A percentile compares a stretch with the other conserved stretches of the same genome.
These are phyloP conservation scores for Drosophila putrida DNA, from an alignment of 2,888 invertebrate genomes.

Conservation along the genomic window DNA sequence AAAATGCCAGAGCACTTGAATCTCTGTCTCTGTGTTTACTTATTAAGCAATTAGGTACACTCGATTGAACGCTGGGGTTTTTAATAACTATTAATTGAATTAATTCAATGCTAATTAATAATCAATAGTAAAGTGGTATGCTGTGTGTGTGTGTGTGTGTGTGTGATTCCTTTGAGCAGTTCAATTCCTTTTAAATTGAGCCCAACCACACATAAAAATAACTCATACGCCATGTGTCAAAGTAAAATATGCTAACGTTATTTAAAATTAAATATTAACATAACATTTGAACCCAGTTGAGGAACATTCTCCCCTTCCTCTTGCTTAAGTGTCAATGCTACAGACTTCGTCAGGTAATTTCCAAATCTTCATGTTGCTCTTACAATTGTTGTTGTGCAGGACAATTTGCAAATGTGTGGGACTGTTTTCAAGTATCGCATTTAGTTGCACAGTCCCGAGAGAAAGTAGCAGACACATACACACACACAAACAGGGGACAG, in stretches of 20 bases:
- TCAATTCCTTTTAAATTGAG: neutral
- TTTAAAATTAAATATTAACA: slow-evolving; percentile 64
- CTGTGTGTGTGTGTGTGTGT: neutral
- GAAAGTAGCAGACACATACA: slow-evolving; percentile 25
- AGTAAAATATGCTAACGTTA: slow-evolving; percentile 54
- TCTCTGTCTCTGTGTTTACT: slow-evolving; percentile 26
- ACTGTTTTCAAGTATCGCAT: slow-evolving; percentile 54
- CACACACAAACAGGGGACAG: slow-evolving; percentile 25
- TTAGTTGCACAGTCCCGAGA: slow-evolving; percentile 36
- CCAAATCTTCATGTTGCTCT: slow-evolving; percentile 46
- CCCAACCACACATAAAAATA: slow-evolving; percentile 24
- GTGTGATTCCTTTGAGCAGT: neutral
- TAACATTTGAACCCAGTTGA: slow-evolving; percentile 42
- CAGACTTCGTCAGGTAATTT: slow-evolving; percentile 62
- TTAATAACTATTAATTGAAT: slow-evolving; percentile 67
- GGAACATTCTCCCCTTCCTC: neutral
- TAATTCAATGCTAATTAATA: slow-evolving; percentile 73
- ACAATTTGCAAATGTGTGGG: slow-evolving; percentile 68
- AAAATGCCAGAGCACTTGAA: slow-evolving; percentile 48
- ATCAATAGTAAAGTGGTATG: slow-evolving; percentile 51
- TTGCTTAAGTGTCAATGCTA: slow-evolving; percentile 65
- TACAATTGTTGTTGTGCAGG: slow-evolving; percentile 55
- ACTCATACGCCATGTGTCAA: slow-evolving; percentile 26
- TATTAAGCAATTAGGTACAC: slow-evolving; percentile 66
- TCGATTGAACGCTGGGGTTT: slow-evolving; percentile 42